Conservation (phyloP, 2,888 invertebrate species). For the Eupeodes luniger region DNA sequence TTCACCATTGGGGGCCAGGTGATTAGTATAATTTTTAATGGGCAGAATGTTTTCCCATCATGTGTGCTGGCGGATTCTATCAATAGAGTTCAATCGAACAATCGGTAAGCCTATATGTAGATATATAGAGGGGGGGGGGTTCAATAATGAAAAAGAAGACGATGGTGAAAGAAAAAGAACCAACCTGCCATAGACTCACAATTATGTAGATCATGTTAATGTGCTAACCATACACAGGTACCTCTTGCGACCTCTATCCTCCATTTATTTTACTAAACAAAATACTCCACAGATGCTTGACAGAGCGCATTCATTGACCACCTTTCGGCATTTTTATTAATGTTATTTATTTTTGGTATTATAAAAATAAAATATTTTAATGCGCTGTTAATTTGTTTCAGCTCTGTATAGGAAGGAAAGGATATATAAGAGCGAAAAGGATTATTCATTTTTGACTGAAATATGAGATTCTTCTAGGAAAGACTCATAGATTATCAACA, state of each 20-base stretch:
- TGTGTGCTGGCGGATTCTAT: constrained; percentile 58
- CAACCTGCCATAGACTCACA: constrained; percentile 31
- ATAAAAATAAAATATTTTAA: constrained; percentile 41
- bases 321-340: constrained; percentile 47
- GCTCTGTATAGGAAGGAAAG: not conserved
- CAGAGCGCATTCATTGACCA: constrained; percentile 58
- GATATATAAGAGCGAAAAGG: constrained; percentile 15
- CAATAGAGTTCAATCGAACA: constrained; percentile 50
- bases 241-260: not conserved
- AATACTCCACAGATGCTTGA: constrained; percentile 18
- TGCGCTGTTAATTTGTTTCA: not conserved
- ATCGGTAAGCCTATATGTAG: too few species aligned
- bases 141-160: too few species aligned
- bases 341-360: constrained; percentile 59
- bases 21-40: constrained; percentile 76
- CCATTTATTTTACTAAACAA: constrained; percentile 23
- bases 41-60: constrained; percentile 63
- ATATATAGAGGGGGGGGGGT: too few species aligned
- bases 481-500: not conserved
- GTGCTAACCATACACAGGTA: constrained; percentile 69
- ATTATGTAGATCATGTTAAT: constrained; percentile 67
- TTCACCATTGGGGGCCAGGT: constrained; percentile 73
- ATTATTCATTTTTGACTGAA: constrained; percentile 29
- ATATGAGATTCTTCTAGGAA: constrained; percentile 55
- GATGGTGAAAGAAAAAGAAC: too few species aligned